Base-by-base conservation (phyloP, 2,888 invertebrate species). In the Lymantria monacha region DNA sequence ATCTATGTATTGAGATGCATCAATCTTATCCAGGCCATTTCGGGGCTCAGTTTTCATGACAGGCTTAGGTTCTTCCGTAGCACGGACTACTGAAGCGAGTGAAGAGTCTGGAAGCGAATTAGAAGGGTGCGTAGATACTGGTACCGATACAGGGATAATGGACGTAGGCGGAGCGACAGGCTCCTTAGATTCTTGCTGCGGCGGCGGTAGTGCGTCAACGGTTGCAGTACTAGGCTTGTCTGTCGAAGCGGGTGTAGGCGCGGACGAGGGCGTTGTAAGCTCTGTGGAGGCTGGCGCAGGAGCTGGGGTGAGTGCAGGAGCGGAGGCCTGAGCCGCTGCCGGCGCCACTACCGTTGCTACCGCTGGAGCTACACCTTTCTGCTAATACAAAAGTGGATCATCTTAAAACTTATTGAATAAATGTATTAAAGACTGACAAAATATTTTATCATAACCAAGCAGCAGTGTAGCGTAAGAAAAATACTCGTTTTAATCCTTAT, bases 1-100 rank as follows among this genome's bases (percentile, higher is more conserved):
- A 80, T 95, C 95, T 51, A 94, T 93, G 67, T 86, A 90, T 55
- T 87, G 91, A 15, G 89, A 87, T 8, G 87, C 58, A 55, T 90
- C 90, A 1, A 85, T 70, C 59, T 87, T 90, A 51, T 90, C 90
- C 44, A 89, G 76, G 1, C 89, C 91, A 71, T 86, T 92, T 61
- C 79, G 83, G 51, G 84, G 70, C 67, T 91, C 81, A 48, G 76
- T 37, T 78, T 88, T 84, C 54, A 74, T 42, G 46, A 70, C 45
- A 2, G 76, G 72, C 53, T 87, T 87, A 37, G 61, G 74, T 0
- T 82, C 79, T 1, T 81, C 78, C 2, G 60, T 7, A 14, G 79
- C 66, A 45, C 74, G 70, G 7, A 49, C 58, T 10, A 72, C 65
- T 42, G 78, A 77, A 10, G 76, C 61, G 46, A 70, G 63, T 46